Percentiles rank a stretch among this genome's conserved stretches.
phyloP scores from a whole-genome alignment of 35 echinoderm and acorn worm genomes.

The Heliocidaris tuberculata region DNA sequence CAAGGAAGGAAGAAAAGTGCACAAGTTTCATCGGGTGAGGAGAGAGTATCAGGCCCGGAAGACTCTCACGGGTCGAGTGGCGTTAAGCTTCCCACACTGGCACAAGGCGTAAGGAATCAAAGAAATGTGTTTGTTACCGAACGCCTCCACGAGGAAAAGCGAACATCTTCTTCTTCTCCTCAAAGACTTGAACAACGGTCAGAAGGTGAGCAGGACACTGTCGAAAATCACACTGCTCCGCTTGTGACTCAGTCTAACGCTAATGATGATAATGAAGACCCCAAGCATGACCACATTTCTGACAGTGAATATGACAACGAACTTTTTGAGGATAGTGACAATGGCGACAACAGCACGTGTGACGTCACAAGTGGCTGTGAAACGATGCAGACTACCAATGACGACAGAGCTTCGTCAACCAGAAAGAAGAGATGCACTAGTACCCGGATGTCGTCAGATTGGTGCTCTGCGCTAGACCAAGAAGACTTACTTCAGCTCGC shows the following conservation, averaged over 20 bases:
- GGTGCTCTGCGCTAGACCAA: neutral
- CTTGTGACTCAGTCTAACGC: neutral
- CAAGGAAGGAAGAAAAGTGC: neutral
- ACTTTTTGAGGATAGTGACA: neutral
- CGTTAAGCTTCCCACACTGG: neutral
- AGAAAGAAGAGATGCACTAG: neutral
- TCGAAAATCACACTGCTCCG: neutral
- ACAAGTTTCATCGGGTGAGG: neutral
- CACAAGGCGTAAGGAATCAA: neutral
- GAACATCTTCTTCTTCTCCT: neutral
- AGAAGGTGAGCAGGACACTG: neutral
- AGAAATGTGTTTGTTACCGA: neutral
- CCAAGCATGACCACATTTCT: neutral
- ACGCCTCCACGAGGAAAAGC: neutral
- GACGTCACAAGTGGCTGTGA: neutral
- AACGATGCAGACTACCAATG: neutral
- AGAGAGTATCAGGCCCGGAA: neutral
- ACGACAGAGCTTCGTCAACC: neutral
- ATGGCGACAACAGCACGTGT: neutral
- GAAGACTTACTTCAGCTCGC: neutral
- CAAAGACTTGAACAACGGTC: neutral
- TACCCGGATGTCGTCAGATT: neutral
- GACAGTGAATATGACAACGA: neutral
- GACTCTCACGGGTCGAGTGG: neutral
- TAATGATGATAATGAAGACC: neutral